Conservation (phyloP, 2,797 vertebrate species). For the Cichlasoma orientale region DNA sequence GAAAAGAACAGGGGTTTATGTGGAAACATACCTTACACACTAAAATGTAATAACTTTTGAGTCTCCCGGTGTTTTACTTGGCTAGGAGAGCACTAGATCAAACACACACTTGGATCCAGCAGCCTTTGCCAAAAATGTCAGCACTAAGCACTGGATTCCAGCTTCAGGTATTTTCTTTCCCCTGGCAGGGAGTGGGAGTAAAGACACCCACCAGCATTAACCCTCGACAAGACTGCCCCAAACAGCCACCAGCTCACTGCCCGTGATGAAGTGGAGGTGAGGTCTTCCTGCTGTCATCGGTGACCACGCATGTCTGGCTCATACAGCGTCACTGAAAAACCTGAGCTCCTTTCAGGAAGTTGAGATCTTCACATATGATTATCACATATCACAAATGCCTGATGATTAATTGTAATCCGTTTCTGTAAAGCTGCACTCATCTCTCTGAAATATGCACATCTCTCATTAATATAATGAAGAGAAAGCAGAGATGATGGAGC, state of each 20-base stretch:
- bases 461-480: conserved; percentile 66
- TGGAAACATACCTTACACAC: conserved; percentile 84
- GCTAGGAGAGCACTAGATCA: conserved; percentile 78
- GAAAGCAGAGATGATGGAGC: conserved; percentile 51
- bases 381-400: not conserved
- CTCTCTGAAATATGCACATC: conserved; percentile 46
- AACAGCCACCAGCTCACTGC: conserved; percentile 41
- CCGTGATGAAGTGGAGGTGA: conserved; percentile 52
- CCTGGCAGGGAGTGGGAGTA: conserved; percentile 65
- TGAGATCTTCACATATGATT: conserved; percentile 4
- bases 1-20: conserved; percentile 78
- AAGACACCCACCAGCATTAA: conserved; percentile 71
- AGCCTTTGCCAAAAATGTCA: conserved; percentile 82
- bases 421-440: conserved; percentile 26
- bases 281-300: conserved; percentile 57
- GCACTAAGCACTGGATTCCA: conserved; percentile 75
- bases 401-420: conserved; percentile 3
- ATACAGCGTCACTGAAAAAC: conserved; percentile 35
- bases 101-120: conserved; percentile 81
- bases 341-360: conserved; percentile 26
- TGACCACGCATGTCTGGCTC: conserved; percentile 37
- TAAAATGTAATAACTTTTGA: conserved; percentile 85
- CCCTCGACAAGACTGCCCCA: conserved; percentile 61
- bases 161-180: conserved; percentile 85
- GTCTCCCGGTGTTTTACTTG: conserved; percentile 83